phyloP scores from a whole-genome alignment of 2,113 vertebrate genomes.

The Pluvialis apricaria region DNA sequence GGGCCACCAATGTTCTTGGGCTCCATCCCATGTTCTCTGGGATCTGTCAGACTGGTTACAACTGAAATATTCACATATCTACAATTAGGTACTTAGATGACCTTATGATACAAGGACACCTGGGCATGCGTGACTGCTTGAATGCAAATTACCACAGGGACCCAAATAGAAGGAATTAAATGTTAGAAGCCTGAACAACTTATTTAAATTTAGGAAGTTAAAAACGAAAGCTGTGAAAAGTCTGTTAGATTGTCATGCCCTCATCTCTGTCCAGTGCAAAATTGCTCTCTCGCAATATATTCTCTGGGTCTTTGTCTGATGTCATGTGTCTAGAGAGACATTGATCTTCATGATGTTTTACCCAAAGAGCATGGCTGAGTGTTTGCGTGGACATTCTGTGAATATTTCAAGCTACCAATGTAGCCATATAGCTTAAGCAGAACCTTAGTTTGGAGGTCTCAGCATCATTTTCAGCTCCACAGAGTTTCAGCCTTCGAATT shows the following conservation, averaged over 20 bases:
- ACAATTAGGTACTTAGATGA: background rate
- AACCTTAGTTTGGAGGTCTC: background rate
- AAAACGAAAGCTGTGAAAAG: background rate
- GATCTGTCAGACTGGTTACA: background rate
- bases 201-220: background rate
- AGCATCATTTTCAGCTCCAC: background rate
- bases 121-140: rapidly evolving
- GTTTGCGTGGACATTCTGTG: background rate
- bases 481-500: background rate
- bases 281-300: background rate
- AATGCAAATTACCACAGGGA: background rate
- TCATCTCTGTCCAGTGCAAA: background rate
- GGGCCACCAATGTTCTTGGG: background rate
- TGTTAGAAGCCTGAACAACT: background rate
- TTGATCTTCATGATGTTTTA: background rate
- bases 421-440: background rate
- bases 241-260: background rate
- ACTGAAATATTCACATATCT: background rate
- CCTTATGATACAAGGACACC: background rate
- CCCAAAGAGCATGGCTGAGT: too few relatives aligned
- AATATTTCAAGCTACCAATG: background rate
- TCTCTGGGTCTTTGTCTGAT: background rate
- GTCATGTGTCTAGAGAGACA: background rate
- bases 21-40: background rate
- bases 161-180: background rate